Evolutionary conservation across 1,140 invertebrate species (phyloP).

Genomic region (Orussus abietinus): DNA sequence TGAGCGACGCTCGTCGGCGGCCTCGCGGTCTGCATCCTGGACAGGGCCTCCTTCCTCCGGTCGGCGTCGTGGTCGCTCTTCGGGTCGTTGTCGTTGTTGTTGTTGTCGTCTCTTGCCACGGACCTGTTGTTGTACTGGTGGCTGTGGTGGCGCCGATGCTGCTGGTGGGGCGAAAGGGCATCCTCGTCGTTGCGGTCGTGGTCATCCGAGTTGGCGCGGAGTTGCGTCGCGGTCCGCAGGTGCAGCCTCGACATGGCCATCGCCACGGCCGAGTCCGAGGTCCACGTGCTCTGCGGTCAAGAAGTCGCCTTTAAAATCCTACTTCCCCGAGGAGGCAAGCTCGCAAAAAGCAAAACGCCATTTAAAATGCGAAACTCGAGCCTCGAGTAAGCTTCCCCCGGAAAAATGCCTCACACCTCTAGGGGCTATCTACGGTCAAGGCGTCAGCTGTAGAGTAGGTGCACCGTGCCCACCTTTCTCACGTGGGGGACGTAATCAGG

Average conservation of each 20-base stretch:
- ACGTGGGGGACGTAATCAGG: conserved; percentile 68
- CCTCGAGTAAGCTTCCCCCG: no score
- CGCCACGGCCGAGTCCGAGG: conserved; percentile 49
- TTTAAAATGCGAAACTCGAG: no score
- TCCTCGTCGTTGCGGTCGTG: conserved; percentile 21
- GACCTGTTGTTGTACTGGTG: conserved; percentile 19
- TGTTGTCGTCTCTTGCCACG: conserved; percentile 19
- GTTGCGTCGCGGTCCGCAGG: conserved; percentile 23
- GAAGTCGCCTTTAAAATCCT: no score
- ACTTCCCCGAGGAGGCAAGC: no score
- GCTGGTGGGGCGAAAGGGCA: conserved; percentile 11
- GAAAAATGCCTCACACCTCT: no score
- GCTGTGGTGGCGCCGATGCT: conserved; percentile 16
- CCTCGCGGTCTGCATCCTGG: no score
- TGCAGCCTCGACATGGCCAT: conserved; percentile 46
- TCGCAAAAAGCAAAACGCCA: no score
- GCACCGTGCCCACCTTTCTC: conserved; percentile 52
- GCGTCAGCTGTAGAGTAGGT: no score
- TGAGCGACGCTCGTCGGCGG: conserved; percentile 32
- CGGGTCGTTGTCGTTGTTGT: conserved; percentile 13
- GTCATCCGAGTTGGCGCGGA: conserved; percentile 25
- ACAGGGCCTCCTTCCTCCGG: no score
- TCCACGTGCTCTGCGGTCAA: conserved; percentile 52
- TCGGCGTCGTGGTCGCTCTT: conserved; percentile 20
- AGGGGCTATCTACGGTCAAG: no score